Percentiles rank a stretch among this genome's conserved stretches.
These are phyloP conservation scores for Xenopus tropicalis DNA, from an alignment of 2,113 vertebrate species.

Conservation along the genomic window UCB_Xtro_10.0 CM004446.2:112094501-112095000, in stretches of 20 bases:
- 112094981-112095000: too few relatives aligned
- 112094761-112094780: conserved; percentile 66
- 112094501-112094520: too few relatives aligned
- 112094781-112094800: conserved; percentile 74
- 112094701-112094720: conserved; percentile 72
- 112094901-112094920: too few relatives aligned
- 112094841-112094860: too few relatives aligned
- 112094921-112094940: too few relatives aligned
- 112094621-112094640: conserved; percentile 62
- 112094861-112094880: too few relatives aligned
- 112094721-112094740: conserved; percentile 66
- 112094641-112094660: conserved; percentile 50
- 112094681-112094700: conserved; percentile 64
- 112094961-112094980: too few relatives aligned
- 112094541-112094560: conserved; percentile 56
- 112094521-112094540: conserved; percentile 52
- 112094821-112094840: too few relatives aligned
- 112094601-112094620: conserved; percentile 67
- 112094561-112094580: conserved; percentile 55
- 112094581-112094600: conserved; percentile 60
- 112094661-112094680: conserved; percentile 63
- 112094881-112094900: too few relatives aligned
- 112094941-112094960: too few relatives aligned
- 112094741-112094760: conserved; percentile 78
- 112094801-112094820: too few relatives aligned